Conservation (phyloP, 2,797 vertebrate species). For the Enteromius paludinosus region DNA sequence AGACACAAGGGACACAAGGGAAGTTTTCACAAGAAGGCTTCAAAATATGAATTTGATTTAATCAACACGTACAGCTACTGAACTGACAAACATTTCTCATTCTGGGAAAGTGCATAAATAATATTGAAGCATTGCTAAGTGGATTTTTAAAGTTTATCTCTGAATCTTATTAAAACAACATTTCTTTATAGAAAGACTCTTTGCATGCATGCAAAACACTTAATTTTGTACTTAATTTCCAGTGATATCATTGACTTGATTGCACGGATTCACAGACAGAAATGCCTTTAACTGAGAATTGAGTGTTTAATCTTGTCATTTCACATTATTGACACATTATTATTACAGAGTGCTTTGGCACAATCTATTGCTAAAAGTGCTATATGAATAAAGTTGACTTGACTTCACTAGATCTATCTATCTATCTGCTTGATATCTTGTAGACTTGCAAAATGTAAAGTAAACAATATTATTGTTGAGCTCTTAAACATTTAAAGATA, state of each 20-base stretch:
- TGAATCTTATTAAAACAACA: not conserved
- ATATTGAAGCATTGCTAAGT: not conserved
- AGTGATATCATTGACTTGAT: no score
- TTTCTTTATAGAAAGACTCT: not conserved
- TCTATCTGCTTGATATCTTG: not conserved
- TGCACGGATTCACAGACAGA: no score
- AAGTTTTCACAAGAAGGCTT: not conserved
- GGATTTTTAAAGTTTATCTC: not conserved
- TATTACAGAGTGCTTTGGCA: no score
- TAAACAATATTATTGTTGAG: not conserved
- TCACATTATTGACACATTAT: no score
- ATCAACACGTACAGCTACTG: not conserved
- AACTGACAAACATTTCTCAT: not conserved
- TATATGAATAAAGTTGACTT: no score
- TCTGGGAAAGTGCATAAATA: not conserved
- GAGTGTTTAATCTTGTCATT: no score
- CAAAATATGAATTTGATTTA: not conserved
- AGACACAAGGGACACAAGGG: not conserved
- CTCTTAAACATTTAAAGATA: not conserved
- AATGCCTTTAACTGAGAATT: no score
- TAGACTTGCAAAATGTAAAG: not conserved
- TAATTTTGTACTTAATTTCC: no score
- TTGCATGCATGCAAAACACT: not conserved
- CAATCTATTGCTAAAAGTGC: no score
- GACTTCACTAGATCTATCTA: no score